phyloP scores from a whole-genome alignment of 2,888 invertebrate genomes.

The Lymantria monacha region DNA sequence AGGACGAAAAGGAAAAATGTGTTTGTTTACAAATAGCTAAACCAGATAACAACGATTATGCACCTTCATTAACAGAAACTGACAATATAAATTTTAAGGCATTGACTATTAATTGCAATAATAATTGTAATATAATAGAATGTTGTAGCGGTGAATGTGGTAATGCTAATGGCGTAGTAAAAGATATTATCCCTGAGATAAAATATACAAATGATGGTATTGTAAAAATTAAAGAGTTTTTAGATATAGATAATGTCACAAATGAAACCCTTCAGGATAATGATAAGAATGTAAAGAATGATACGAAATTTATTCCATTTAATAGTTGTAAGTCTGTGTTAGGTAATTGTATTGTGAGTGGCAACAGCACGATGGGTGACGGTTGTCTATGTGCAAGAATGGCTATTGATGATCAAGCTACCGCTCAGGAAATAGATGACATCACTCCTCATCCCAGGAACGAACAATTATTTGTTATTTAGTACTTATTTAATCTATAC shows the following conservation, averaged over 20 bases:
- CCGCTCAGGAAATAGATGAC: slow-evolving; percentile 68
- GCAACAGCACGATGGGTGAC: slow-evolving; percentile 59
- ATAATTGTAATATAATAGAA: slow-evolving; percentile 44
- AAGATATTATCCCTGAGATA: slow-evolving; percentile 39
- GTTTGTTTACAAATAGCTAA: slow-evolving; percentile 52
- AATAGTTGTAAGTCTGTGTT: slow-evolving; percentile 67
- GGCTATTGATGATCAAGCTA: slow-evolving; percentile 55
- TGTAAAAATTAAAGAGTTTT: slow-evolving; percentile 60
- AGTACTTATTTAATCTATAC: background rate
- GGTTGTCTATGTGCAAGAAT: slow-evolving; percentile 71
- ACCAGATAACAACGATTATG: slow-evolving; percentile 31
- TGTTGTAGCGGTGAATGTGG: slow-evolving; percentile 38
- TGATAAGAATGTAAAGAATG: slow-evolving; percentile 4
- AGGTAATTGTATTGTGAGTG: slow-evolving; percentile 70
- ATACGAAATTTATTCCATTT: slow-evolving; percentile 42
- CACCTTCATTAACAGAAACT: slow-evolving; percentile 28
- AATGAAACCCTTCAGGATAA: slow-evolving; percentile 9
- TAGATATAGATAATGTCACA: slow-evolving; percentile 47
- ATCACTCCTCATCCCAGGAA: slow-evolving; percentile 59
- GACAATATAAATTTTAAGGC: slow-evolving; percentile 15
- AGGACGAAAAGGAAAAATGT: slow-evolving; percentile 39
- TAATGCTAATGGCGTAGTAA: slow-evolving; percentile 11
- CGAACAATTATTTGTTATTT: background rate
- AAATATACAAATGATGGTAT: slow-evolving; percentile 55
- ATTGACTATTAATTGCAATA: slow-evolving; percentile 6